These are phyloP conservation scores for Gymnosoma rotundatum DNA, from an alignment of 2,888 invertebrate species.

Conservation along the genomic window DNA sequence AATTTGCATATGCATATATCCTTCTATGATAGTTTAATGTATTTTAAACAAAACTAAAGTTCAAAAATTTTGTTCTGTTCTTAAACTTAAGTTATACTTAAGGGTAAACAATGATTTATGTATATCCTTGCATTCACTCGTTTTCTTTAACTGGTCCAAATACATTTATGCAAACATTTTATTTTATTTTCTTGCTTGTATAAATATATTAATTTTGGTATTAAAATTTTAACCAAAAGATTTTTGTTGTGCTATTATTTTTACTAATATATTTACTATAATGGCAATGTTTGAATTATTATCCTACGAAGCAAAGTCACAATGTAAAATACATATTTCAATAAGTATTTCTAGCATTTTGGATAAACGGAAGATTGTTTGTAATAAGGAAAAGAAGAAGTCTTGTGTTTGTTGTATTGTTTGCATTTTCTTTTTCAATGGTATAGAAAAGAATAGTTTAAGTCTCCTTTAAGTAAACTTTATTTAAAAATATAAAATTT, in stretches of 20 bases:
- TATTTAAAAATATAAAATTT: constrained; percentile 46
- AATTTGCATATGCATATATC: neutral
- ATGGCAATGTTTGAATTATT: constrained; percentile 56
- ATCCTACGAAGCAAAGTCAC: constrained; percentile 41
- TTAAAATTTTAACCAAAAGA: constrained; percentile 40
- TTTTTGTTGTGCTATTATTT: constrained; percentile 15
- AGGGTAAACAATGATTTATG: constrained; percentile 67
- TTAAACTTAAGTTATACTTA: constrained; percentile 54
- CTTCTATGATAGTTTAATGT: constrained; percentile 10
- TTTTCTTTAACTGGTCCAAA: constrained; percentile 17
- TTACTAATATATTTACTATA: constrained; percentile 32
- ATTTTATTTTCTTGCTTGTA: constrained; percentile 18
- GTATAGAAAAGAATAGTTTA: constrained; percentile 34
- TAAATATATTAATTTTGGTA: constrained; percentile 53
- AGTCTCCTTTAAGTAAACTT: constrained; percentile 49
- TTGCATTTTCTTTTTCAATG: constrained; percentile 15
- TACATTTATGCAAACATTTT: constrained; percentile 26
- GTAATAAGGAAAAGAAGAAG: constrained; percentile 29
- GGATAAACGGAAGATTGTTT: neutral
- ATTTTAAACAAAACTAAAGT: constrained; percentile 45
- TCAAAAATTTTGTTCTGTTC: constrained; percentile 45
- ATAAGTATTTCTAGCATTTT: neutral
- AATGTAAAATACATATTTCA: constrained; percentile 10
- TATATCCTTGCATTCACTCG: constrained; percentile 33
- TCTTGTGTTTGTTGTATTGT: constrained; percentile 39